These are phyloP conservation scores for Cyclargus thomasi DNA, from an alignment of 1,140 invertebrate species.

Conservation along the genomic window DNA sequence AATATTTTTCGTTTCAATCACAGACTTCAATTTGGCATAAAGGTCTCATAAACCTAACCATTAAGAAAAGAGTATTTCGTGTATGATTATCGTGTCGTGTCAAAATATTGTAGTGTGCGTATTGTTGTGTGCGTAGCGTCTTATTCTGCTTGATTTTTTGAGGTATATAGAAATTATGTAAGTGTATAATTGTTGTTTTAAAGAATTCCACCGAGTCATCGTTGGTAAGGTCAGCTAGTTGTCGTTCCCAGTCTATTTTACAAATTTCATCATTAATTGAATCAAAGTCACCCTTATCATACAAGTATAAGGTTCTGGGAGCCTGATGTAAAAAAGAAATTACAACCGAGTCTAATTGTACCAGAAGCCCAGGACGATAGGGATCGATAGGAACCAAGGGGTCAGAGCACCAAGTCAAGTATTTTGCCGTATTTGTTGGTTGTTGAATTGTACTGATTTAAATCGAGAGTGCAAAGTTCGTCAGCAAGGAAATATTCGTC, in stretches of 20 bases:
- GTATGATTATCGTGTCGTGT: no score
- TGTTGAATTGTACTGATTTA: slow-evolving; percentile 23
- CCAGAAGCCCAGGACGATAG: slow-evolving; percentile 23
- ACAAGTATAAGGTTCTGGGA: slow-evolving; percentile 14
- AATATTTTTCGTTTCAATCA: no score
- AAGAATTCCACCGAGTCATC: slow-evolving; percentile 19
- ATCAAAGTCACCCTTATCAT: slow-evolving; percentile 20
- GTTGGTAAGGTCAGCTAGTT: not conserved
- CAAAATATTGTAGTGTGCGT: no score
- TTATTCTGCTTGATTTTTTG: slow-evolving; percentile 2
- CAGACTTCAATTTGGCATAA: no score
- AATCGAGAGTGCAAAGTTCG: slow-evolving; percentile 17
- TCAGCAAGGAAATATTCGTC: slow-evolving; percentile 25
- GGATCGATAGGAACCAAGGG: slow-evolving; percentile 24
- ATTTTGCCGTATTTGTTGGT: slow-evolving; percentile 24
- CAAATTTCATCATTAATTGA: slow-evolving; percentile 15
- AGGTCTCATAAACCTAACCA: no score
- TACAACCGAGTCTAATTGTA: slow-evolving; percentile 6
- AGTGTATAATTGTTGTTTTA: not conserved
- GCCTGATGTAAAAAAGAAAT: not conserved
- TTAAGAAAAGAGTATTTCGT: no score
- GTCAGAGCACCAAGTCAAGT: slow-evolving; percentile 24
- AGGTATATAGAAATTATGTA: slow-evolving; percentile 19
- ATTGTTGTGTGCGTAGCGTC: no score
- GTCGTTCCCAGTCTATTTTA: slow-evolving; percentile 15